Percentiles rank a stretch among this genome's conserved stretches.
Evolutionary conservation across 2,888 invertebrate species (phyloP).

Genomic region (Hirtodrosophila cameraria): DNA sequence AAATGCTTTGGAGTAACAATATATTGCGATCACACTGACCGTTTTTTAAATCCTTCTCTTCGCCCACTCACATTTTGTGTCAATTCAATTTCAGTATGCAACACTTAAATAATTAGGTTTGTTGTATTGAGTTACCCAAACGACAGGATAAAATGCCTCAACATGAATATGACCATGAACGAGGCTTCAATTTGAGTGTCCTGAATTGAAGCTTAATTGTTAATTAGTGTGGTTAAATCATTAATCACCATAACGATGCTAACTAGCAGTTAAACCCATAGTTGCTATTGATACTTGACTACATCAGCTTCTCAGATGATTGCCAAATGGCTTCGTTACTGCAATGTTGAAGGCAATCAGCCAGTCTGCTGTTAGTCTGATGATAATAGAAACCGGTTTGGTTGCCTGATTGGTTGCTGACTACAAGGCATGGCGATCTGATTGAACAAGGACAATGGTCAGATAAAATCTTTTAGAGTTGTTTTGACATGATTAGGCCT

Average conservation of each 20-base stretch:
- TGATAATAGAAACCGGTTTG: neutral
- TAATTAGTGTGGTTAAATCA: constrained; percentile 28
- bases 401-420: neutral
- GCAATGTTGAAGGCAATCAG: constrained; percentile 12
- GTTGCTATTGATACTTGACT: constrained; percentile 15
- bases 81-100: constrained; percentile 2
- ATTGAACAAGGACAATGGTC: constrained; percentile 2
- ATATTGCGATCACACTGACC: too few species aligned
- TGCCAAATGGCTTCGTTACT: constrained; percentile 10
- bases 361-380: too few species aligned
- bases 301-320: neutral
- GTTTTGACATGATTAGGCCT: neutral
- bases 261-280: constrained; percentile 48
- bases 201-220: constrained; percentile 33
- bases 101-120: constrained; percentile 12
- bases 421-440: neutral
- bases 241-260: constrained; percentile 56
- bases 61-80: neutral
- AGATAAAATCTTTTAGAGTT: neutral
- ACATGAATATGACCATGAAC: neutral
- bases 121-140: constrained; percentile 23
- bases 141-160: constrained; percentile 19
- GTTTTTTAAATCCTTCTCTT: too few species aligned
- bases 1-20: constrained; percentile 28
- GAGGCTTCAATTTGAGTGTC: constrained; percentile 15